A percentile compares a stretch with the other conserved stretches of the same genome.
phyloP scores from a whole-genome alignment of 2,888 invertebrate genomes.

The Cantharis rufa region DNA sequence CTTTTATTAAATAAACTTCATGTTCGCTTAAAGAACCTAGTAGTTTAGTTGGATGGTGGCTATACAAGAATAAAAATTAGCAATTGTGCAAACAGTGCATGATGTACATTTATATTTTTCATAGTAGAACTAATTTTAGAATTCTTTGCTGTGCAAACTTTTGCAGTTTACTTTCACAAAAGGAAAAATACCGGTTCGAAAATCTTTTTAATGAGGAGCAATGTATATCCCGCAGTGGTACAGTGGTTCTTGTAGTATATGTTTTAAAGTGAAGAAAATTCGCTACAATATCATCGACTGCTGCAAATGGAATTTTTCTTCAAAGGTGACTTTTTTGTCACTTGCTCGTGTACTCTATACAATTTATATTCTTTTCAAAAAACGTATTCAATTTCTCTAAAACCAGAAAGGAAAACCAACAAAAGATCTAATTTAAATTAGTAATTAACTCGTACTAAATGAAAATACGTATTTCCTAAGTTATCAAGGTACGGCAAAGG shows the following conservation, averaged over 20 bases:
- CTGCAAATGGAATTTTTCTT: neutral
- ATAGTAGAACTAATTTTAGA: neutral
- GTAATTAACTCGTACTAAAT: neutral
- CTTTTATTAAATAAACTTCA: neutral
- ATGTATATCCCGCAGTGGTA: neutral
- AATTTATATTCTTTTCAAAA: neutral
- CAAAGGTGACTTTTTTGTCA: neutral
- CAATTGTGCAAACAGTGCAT: neutral
- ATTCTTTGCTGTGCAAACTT: neutral
- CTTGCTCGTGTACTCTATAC: neutral
- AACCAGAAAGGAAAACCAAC: neutral
- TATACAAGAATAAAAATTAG: neutral
- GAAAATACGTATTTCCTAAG: neutral
- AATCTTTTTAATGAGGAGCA: neutral
- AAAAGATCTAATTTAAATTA: neutral
- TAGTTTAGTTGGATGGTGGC: neutral
- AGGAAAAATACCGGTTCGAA: neutral
- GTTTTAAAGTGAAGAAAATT: too few relatives aligned
- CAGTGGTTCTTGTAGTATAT: too few relatives aligned
- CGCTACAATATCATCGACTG: too few relatives aligned
- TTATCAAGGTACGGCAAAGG: neutral
- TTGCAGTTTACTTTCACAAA: neutral
- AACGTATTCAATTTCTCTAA: neutral
- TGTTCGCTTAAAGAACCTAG: neutral
- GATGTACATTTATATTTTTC: neutral